Conservation (phyloP, 1,140 invertebrate genomes). For the Drosophila tristis region DNA sequence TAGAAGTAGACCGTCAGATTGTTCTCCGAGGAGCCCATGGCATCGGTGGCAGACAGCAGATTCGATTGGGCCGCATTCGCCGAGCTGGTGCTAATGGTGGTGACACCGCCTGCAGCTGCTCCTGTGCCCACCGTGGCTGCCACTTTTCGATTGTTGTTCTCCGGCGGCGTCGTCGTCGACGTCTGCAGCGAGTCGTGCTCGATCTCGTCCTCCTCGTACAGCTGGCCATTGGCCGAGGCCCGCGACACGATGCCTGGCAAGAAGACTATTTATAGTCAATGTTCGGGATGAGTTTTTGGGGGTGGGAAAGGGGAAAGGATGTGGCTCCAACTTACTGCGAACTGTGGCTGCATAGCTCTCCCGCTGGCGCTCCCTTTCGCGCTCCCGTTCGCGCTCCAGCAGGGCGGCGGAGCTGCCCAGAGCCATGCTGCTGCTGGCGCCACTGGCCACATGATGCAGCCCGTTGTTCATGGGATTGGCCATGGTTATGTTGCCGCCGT, state of each 20-base stretch:
- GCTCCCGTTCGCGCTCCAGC: conserved; percentile 69
- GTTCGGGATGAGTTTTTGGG: conserved; percentile 48
- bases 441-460: conserved; percentile 64
- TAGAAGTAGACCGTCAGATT: conserved; percentile 83
- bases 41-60: conserved; percentile 71
- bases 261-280: conserved; percentile 77
- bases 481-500: conserved; percentile 73
- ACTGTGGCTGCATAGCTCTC: conserved; percentile 83
- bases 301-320: conserved; percentile 3
- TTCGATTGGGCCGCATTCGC: conserved; percentile 56
- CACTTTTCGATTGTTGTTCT: conserved; percentile 75
- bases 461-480: conserved; percentile 81
- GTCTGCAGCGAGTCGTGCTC: conserved; percentile 78
- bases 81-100: conserved; percentile 54
- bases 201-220: conserved; percentile 82
- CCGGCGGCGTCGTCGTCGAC: conserved; percentile 44
- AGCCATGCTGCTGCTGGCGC: conserved; percentile 85
- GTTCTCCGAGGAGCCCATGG: conserved; percentile 83
- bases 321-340: conserved; percentile 74
- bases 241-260: conserved; percentile 83
- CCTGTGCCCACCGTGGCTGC: conserved; percentile 26
- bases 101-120: conserved; percentile 29
- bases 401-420: conserved; percentile 78
- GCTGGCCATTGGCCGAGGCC: conserved; percentile 81
- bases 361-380: conserved; percentile 73